A percentile compares a stretch with the other conserved stretches of the same genome.
phyloP scores from a whole-genome alignment of 1,140 invertebrate genomes.

The Laupala kohalensis region DNA sequence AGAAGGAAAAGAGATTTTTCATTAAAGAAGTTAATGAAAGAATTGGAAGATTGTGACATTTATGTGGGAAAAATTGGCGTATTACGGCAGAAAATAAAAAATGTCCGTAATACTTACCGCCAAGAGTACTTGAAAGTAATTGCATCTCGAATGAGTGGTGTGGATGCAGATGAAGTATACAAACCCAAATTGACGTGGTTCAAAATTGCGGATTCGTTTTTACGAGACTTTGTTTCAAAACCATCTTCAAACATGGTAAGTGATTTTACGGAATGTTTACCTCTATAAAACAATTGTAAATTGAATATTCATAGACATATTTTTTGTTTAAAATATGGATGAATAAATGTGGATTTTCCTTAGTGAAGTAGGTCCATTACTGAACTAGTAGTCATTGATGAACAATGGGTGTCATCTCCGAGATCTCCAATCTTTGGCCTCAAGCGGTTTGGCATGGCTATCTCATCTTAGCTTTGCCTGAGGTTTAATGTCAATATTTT shows the following conservation, averaged over 20 bases:
- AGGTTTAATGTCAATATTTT: too few relatives aligned
- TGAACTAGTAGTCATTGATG: too few relatives aligned
- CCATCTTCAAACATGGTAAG: not conserved
- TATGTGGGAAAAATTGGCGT: slow-evolving; percentile 6
- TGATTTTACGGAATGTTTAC: too few relatives aligned
- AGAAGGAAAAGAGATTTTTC: slow-evolving; percentile 3
- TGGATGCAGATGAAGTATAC: slow-evolving; percentile 8
- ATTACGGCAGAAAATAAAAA: slow-evolving; percentile 2
- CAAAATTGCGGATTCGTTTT: slow-evolving; percentile 7
- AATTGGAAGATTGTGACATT: not conserved
- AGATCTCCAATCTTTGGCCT: too few relatives aligned
- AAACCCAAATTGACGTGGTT: slow-evolving; percentile 10
- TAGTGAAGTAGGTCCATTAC: too few relatives aligned
- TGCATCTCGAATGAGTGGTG: slow-evolving; percentile 2
- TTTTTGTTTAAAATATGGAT: too few relatives aligned
- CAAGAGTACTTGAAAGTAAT: slow-evolving; percentile 5
- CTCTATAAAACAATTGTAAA: too few relatives aligned
- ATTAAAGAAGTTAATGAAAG: slow-evolving; percentile 3
- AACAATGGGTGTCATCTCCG: too few relatives aligned
- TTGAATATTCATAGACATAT: too few relatives aligned
- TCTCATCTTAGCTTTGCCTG: too few relatives aligned
- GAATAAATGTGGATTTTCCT: too few relatives aligned
- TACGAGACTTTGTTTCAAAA: not conserved
- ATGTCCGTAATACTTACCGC: slow-evolving; percentile 7
- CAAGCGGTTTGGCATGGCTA: too few relatives aligned